Evolutionary conservation across 1,140 invertebrate species (phyloP).

Genomic region (Leptinotarsa texana): DNA sequence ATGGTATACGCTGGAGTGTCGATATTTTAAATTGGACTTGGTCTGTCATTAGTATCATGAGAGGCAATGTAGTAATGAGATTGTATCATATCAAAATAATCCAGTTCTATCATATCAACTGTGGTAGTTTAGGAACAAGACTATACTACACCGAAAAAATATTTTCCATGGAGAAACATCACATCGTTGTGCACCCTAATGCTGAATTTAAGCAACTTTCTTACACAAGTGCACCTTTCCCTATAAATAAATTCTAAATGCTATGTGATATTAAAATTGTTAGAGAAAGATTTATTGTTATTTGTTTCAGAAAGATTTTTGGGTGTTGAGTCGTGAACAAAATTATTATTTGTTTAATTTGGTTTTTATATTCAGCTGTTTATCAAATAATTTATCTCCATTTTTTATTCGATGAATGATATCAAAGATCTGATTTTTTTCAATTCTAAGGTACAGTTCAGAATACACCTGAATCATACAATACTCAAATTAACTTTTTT

Average conservation of each 20-base stretch:
- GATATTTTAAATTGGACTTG: too few species aligned
- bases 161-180: background rate
- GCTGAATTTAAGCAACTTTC: background rate
- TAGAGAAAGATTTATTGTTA: constrained; percentile 9
- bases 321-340: constrained; percentile 24
- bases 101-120: background rate
- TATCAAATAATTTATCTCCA: background rate
- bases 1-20: too few species aligned
- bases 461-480: too few species aligned
- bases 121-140: background rate
- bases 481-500: too few species aligned
- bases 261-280: constrained; percentile 49
- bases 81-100: too few species aligned
- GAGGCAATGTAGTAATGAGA: too few species aligned
- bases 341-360: background rate
- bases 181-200: constrained; percentile 31
- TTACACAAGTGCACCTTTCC: constrained; percentile 51
- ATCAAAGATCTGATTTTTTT: too few species aligned
- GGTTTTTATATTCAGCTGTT: background rate
- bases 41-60: too few species aligned
- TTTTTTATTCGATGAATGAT: too few species aligned
- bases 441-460: too few species aligned
- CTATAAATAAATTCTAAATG: constrained; percentile 50
- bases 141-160: background rate
- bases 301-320: background rate